Conservation (phyloP, 2,113 vertebrate species). For the Sander lucioperca region DNA sequence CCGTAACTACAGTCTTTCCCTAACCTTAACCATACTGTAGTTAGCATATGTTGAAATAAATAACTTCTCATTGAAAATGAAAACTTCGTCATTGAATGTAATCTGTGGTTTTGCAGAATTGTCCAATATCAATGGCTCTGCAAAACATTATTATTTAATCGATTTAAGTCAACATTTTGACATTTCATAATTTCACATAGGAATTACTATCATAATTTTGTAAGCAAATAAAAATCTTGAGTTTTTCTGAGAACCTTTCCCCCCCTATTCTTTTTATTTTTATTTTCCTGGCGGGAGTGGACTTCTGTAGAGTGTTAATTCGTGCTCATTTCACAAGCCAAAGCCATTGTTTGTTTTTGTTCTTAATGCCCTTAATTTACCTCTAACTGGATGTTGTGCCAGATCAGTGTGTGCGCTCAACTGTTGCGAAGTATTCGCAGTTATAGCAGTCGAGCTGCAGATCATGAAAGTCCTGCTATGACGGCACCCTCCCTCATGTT, state of each 20-base stretch:
- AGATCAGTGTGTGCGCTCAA: neutral
- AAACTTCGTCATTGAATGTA: neutral
- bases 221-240: too few relatives aligned
- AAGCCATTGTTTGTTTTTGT: neutral
- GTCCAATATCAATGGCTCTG: neutral
- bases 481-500: neutral
- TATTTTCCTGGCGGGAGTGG: neutral
- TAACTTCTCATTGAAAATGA: neutral
- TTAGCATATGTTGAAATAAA: neutral
- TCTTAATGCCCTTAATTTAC: neutral
- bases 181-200: too few relatives aligned
- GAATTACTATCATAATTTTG: too few relatives aligned
- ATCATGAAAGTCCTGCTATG: neutral
- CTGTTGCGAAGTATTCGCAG: neutral
- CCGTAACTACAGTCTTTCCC: too few relatives aligned
- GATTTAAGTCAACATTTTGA: neutral
- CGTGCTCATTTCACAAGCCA: too few relatives aligned
- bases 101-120: neutral
- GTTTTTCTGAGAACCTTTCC: too few relatives aligned
- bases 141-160: neutral
- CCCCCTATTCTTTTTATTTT: neutral
- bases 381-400: conserved; percentile 13
- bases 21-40: neutral
- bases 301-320: too few relatives aligned
- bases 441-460: neutral